phyloP scores from a whole-genome alignment of 2,888 invertebrate species.

The Cabera pusaria region DNA sequence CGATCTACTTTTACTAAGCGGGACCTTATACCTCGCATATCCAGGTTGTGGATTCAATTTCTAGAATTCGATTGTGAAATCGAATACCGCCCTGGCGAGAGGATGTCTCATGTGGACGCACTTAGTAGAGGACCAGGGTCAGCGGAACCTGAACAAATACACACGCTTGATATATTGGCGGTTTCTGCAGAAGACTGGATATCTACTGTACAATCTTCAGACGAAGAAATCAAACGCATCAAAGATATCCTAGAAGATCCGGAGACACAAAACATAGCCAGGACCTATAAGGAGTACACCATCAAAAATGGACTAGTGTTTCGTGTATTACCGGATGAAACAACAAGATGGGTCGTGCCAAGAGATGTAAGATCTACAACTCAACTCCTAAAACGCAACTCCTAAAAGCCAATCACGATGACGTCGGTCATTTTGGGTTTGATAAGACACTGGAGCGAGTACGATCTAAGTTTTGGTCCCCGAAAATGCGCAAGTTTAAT shows the following conservation, averaged over 20 bases:
- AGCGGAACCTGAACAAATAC: background rate
- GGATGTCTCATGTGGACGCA: constrained; percentile 44
- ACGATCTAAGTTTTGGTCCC: background rate
- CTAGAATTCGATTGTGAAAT: no score
- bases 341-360: no score
- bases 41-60: no score
- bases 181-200: constrained; percentile 1
- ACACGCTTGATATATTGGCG: background rate
- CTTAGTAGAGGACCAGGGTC: constrained; percentile 30
- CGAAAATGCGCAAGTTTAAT: constrained; percentile 3
- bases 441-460: constrained; percentile 1
- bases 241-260: no score
- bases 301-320: background rate
- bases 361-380: constrained; percentile 11
- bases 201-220: constrained; percentile 40
- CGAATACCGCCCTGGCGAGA: constrained; percentile 24
- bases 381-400: no score
- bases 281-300: background rate
- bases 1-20: constrained; percentile 26
- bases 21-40: constrained; percentile 28
- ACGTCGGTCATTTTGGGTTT: constrained; percentile 33
- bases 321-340: background rate
- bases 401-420: constrained; percentile 49
- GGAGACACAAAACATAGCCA: no score
- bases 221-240: constrained; percentile 1